phyloP scores from a whole-genome alignment of 2,888 invertebrate genomes.

The Leptura quadrifasciata region DNA sequence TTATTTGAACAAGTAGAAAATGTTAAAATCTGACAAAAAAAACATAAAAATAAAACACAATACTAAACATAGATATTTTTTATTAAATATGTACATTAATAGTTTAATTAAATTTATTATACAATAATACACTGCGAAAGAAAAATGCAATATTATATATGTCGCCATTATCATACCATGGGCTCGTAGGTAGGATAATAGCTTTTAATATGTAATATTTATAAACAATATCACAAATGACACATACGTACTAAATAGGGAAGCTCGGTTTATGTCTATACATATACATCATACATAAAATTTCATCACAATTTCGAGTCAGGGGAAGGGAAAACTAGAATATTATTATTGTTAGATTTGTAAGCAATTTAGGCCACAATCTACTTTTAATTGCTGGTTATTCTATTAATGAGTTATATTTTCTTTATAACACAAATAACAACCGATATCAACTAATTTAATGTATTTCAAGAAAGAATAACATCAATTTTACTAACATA shows the following conservation, averaged over 20 bases:
- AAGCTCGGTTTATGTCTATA: conserved; percentile 44
- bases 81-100: conserved; percentile 37
- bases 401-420: no score
- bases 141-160: conserved; percentile 14
- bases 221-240: conserved; percentile 41
- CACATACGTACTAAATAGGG: conserved; percentile 37
- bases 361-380: conserved; percentile 47
- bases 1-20: no score
- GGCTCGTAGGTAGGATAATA: conserved; percentile 64
- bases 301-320: conserved; percentile 33
- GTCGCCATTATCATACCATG: conserved; percentile 60
- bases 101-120: background rate
- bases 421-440: no score
- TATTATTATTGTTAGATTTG: conserved; percentile 28
- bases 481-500: no score
- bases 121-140: conserved; percentile 8
- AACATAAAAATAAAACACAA: background rate
- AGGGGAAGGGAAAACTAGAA: conserved; percentile 36
- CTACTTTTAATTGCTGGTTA: conserved; percentile 38
- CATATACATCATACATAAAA: conserved; percentile 4
- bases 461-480: no score
- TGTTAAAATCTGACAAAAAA: no score
- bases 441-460: no score
- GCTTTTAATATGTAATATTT: conserved; percentile 38
- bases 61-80: conserved; percentile 29